Base-by-base conservation (phyloP, 2,113 vertebrate species). In the Takifugu flavidus region DNA sequence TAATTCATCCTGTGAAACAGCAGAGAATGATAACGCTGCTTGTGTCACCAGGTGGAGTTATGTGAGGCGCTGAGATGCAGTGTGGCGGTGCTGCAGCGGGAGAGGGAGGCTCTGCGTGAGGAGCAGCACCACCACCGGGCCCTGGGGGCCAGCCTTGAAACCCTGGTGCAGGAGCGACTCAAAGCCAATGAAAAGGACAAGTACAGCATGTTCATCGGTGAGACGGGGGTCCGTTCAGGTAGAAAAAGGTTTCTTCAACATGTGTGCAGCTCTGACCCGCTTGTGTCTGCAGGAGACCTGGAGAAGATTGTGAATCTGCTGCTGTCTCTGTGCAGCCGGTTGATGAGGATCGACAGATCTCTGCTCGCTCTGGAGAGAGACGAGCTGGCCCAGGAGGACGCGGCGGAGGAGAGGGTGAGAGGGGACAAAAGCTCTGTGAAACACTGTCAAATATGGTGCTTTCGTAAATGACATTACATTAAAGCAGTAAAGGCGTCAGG, bases 271-370 rank as follows among this genome's bases (percentile, higher is more conserved):
- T n/a, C 34, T 25, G 29, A 25, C 25, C 29, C 8, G 7, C 0
- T 45, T 46, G 27, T 60, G 47, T 64, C 58, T 67, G 47, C 78
- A 89, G 87, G 96, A 0, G 96, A 99, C 72, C 77, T 97, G 88
- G 96, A 98, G 83, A 95, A 92, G 79, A 94, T 99, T 13, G 96
- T 98, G 15, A 95, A 94, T 89, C 92, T 99, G 86, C 87, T 98
- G 85, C 91, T 98, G 13, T 98, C 96, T 5, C 92, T 99, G 72
- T 96, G 95, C 0, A 93, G 94, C 20, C 94, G 95, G 10, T 85
- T 98, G 83, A 93, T 94, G 10, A 93, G 95, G 0, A 94, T 98
- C 34, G 93, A 98, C 83, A 92, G 93, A 0, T 84, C 92, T 49
- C 87, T 99, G 43, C 85, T 80, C 0, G 79, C 87, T 49, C 87